Base-by-base conservation (phyloP, 2,797 vertebrate species). In the Lepilemur ruficaudatus region DNA sequence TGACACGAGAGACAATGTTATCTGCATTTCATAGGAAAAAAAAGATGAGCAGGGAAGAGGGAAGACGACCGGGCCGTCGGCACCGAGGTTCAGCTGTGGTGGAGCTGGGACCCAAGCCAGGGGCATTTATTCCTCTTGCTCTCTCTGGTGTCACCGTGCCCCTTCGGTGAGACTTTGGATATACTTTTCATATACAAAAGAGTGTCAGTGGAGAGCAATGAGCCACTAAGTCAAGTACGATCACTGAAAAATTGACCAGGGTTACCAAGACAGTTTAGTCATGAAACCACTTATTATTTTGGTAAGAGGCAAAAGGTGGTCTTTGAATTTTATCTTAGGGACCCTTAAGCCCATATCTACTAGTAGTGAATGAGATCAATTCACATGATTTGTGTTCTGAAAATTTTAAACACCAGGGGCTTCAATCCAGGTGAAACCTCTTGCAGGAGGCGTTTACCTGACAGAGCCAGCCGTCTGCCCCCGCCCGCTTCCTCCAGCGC, bases 61-160 rank as follows among this genome's bases (percentile, higher is more conserved):
- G 18, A 1, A 12, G 18, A 59, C 12, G 3, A 5, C 7, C 1
- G 28, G 20, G 7, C 8, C 67, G 52, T 23, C 13, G 15, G 2
- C 69, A 28, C 10, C 25, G 23, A 84, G 52, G 35, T 0, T 75
- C 32, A 0, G 0, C 70, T 12, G 1, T 7, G 1, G 1, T 32
- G 8, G 8, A 50, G 30, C 13, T 30, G 23, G 32, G 28, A 80
- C 22, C 80, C 50, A 69, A 38, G 41, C 4, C 11, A 79, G 12
- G 50, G 14, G 35, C 15, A 20, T 32, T 7, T 17, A 6, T 18
- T 7, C 0, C 0, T 55, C 2, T 0, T 30, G 2, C 0, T 61
- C 3, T 52, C 81, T 70, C 59, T 35, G 22, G 9, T 0, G 4
- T 28, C 0, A 5, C 17, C 8, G 2, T 4, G 12, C 5, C 28